A percentile compares a stretch with the other conserved stretches of the same genome.
Conservation (phyloP, 2,113 vertebrate genomes). For the Xyrauchen texanus region DNA sequence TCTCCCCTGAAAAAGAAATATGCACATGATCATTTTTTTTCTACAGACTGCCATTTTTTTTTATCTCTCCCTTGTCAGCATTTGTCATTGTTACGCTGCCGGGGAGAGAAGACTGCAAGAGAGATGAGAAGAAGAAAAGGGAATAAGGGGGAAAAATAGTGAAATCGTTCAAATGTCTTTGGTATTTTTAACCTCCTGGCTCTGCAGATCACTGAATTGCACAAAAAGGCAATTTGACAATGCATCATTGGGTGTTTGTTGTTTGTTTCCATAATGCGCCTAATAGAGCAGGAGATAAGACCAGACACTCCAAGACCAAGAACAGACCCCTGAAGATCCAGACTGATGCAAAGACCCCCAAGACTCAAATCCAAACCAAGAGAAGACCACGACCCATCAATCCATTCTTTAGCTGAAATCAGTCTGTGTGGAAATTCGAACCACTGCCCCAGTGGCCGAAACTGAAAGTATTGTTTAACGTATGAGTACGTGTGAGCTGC, state of each 20-base stretch:
- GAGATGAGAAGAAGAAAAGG: background rate
- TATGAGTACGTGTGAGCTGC: too few species aligned
- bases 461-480: too few species aligned
- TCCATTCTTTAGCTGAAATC: too few species aligned
- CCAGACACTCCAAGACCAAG: background rate
- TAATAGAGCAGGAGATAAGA: background rate
- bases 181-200: conserved; percentile 8
- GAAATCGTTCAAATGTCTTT: conserved; percentile 10
- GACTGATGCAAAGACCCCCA: too few species aligned
- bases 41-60: background rate
- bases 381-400: too few species aligned
- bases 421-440: too few species aligned
- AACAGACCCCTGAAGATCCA: background rate
- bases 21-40: conserved; percentile 32
- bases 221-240: background rate
- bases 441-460: too few species aligned
- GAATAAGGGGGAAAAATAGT: background rate
- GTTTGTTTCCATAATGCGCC: background rate
- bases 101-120: background rate
- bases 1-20: conserved; percentile 36
- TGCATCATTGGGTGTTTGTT: background rate
- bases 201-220: background rate
- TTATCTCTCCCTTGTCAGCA: conserved; percentile 7
- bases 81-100: conserved; percentile 13
- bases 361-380: too few species aligned